Percentiles rank a stretch among this genome's conserved stretches.
These are phyloP conservation scores for Tetragonula clypearis DNA, from an alignment of 1,140 invertebrate genomes.

Conservation along the genomic window DNA sequence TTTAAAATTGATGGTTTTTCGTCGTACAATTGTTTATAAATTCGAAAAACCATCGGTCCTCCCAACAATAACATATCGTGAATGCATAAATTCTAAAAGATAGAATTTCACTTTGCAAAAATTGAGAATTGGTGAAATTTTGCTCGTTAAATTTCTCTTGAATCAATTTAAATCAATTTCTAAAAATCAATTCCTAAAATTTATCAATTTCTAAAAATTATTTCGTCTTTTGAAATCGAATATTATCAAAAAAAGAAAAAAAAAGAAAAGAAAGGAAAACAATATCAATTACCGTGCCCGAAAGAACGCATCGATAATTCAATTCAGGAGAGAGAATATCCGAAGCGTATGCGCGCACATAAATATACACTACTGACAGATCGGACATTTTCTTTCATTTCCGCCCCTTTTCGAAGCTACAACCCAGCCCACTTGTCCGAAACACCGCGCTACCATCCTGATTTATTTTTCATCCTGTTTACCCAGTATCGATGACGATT, in stretches of 20 bases:
- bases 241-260: neutral
- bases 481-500: conserved; percentile 6
- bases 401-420: neutral
- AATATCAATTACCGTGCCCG: neutral
- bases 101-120: neutral
- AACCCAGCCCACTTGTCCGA: neutral
- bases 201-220: neutral
- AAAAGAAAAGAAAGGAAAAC: neutral
- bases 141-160: neutral
- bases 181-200: too few relatives aligned
- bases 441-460: neutral
- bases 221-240: neutral
- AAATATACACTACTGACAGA: neutral
- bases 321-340: neutral
- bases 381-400: conserved; percentile 21
- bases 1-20: neutral
- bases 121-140: neutral
- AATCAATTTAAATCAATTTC: too few relatives aligned
- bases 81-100: neutral
- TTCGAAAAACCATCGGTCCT: too few relatives aligned
- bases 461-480: conserved; percentile 24
- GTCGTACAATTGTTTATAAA: too few relatives aligned
- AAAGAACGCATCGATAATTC: too few relatives aligned
- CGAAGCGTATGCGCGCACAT: neutral
- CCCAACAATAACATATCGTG: too few relatives aligned